A percentile compares a stretch with the other conserved stretches of the same genome.
Conservation (phyloP, 2,888 invertebrate genomes). For the Lymantria monacha region DNA sequence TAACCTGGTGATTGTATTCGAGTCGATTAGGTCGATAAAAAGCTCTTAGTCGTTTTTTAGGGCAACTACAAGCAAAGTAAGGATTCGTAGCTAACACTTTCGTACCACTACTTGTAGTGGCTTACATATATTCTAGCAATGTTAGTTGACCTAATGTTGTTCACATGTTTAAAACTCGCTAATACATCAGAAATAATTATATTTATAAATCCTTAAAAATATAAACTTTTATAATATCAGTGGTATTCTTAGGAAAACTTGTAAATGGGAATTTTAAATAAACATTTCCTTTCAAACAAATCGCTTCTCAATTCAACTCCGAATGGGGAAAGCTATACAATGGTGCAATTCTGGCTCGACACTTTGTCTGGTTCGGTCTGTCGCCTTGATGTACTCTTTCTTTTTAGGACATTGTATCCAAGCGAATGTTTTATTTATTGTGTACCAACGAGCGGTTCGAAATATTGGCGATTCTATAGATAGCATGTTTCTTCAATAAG, state of each 20-base stretch:
- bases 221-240: too few relatives aligned
- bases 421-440: constrained; percentile 6
- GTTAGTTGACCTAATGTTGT: too few relatives aligned
- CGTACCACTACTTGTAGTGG: too few relatives aligned
- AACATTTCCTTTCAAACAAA: constrained; percentile 35
- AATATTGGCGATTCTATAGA: constrained; percentile 1
- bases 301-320: constrained; percentile 30
- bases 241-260: background rate
- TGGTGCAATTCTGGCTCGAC: constrained; percentile 25
- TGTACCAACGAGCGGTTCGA: background rate
- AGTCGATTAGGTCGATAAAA: too few relatives aligned
- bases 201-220: too few relatives aligned
- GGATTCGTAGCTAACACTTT: too few relatives aligned
- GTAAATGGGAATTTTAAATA: constrained; percentile 1
- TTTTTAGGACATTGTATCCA: background rate
- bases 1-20: too few relatives aligned
- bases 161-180: too few relatives aligned
- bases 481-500: background rate
- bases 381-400: constrained; percentile 4
- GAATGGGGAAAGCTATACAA: constrained; percentile 24
- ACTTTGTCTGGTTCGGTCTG: constrained; percentile 10
- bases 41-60: too few relatives aligned
- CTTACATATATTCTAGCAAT: too few relatives aligned
- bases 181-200: too few relatives aligned
- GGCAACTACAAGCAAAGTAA: too few relatives aligned